Evolutionary conservation across 2,113 vertebrate species (phyloP), one percentile per base, ranked within the genome.

Genomic region (Odocoileus hemionus): DNA sequence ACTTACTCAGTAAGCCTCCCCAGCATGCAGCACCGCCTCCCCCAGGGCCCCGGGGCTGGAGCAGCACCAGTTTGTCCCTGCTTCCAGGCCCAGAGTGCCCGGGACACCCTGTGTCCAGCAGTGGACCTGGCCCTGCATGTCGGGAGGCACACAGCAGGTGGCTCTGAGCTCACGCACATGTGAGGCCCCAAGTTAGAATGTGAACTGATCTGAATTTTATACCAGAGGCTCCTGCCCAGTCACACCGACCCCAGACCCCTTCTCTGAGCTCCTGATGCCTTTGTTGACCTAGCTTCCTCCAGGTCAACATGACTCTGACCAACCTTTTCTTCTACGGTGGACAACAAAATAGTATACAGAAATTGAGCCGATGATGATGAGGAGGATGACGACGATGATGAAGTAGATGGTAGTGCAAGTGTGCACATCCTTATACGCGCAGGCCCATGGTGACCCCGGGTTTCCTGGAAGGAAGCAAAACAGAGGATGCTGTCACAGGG

Each of bases 371-470:
- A 50, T 50, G 47, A 50, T 50, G 2, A 5, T 2, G 64, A 67
- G 0, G 33, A 36, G 0, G 4, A 19, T 0, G 30, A 8, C 0
- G 1, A 1, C 0, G 4, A 9, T 0, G 16, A 1, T 0, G 9
- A 17, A 0, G 0, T 0, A 0, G 14, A 10, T 0, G 11, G 33
- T 0, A 0, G 0, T 0, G 11, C 3, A 43, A 2, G 0, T 17
- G n/a, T 3, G 17, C n/a, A 0, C 2, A 4, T 5, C 6, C 67
- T n/a, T n/a, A n/a, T n/a, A n/a, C n/a, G n/a, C n/a, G 6, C 0
- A 26, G 36, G 23, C 3, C 0, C 17, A 0, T 23, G 67, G 10
- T 0, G 10, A 6, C 2, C n/a, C 67, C 1, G 1, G 0, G 6
- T 15, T 4, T 11, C 15, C 96, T 94, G 52, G 70, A 82, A 60